Evolutionary conservation across 2,888 invertebrate species (phyloP).

Genomic region (Lomographa bimaculata): DNA sequence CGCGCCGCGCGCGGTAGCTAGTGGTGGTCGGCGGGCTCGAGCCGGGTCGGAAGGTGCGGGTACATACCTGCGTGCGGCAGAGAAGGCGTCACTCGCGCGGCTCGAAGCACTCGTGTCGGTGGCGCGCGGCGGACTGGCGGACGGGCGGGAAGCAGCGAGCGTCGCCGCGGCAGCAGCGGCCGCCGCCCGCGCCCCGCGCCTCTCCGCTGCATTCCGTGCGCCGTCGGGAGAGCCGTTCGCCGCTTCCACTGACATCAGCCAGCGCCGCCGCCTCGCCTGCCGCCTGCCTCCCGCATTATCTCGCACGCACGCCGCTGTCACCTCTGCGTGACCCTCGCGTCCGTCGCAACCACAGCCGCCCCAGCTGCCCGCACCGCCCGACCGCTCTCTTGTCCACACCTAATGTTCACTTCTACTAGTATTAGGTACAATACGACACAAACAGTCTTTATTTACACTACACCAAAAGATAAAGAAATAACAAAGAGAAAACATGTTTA

Average conservation of each 20-base stretch:
- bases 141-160: conserved; percentile 60
- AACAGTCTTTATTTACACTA: too few species aligned
- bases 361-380: conserved; percentile 40
- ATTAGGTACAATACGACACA: too few species aligned
- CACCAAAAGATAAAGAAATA: too few species aligned
- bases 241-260: conserved; percentile 67
- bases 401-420: too few species aligned
- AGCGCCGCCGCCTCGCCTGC: conserved; percentile 52
- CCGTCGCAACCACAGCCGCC: conserved; percentile 39
- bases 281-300: conserved; percentile 60
- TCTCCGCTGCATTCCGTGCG: conserved; percentile 59
- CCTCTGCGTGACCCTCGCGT: conserved; percentile 68
- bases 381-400: conserved; percentile 35
- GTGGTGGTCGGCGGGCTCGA: conserved; percentile 32
- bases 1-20: conserved; percentile 18
- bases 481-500: too few species aligned
- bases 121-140: conserved; percentile 79
- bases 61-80: conserved; percentile 72
- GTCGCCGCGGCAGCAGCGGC: conserved; percentile 69
- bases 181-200: conserved; percentile 69
- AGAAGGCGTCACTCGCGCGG: conserved; percentile 52
- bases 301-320: conserved; percentile 60
- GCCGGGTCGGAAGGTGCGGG: conserved; percentile 46
- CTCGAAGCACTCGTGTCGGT: conserved; percentile 70
- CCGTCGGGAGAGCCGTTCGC: conserved; percentile 60